Conservation (phyloP, 2,797 vertebrate species). For the Discoglossus pictus region DNA sequence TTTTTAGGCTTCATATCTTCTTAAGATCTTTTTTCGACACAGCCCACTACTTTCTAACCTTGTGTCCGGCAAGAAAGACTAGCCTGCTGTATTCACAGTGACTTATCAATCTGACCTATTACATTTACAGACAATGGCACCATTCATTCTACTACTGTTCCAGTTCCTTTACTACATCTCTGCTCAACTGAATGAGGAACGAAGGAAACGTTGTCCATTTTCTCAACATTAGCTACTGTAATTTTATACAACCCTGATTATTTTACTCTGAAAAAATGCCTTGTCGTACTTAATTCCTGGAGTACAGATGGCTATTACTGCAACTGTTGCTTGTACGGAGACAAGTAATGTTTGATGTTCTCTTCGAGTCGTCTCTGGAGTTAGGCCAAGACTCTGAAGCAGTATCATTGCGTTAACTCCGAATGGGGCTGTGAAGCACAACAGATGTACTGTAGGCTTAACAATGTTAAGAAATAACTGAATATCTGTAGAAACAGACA, state of each 20-base stretch:
- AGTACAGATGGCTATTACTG: conserved; percentile 42
- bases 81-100: too few species aligned
- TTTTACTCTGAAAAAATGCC: conserved; percentile 22
- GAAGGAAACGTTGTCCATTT: neutral
- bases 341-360: conserved; percentile 51
- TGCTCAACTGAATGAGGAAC: too few species aligned
- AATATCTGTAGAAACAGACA: conserved; percentile 45
- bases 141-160: too few species aligned
- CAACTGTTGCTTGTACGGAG: conserved; percentile 45
- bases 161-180: too few species aligned
- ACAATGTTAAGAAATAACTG: conserved; percentile 62
- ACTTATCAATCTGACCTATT: too few species aligned
- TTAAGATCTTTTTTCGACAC: too few species aligned
- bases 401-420: conserved; percentile 52
- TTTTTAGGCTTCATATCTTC: too few species aligned
- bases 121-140: too few species aligned
- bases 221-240: conserved; percentile 4
- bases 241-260: conserved; percentile 22
- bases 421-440: conserved; percentile 56
- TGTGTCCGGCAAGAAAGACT: too few species aligned
- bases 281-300: conserved; percentile 26
- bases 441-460: conserved; percentile 59
- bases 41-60: too few species aligned
- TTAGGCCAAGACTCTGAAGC: conserved; percentile 59
- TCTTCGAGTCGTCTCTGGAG: conserved; percentile 56